Evolutionary conservation across 2,113 vertebrate genomes (phyloP).

Genomic region (Ameiurus melas): DNA sequence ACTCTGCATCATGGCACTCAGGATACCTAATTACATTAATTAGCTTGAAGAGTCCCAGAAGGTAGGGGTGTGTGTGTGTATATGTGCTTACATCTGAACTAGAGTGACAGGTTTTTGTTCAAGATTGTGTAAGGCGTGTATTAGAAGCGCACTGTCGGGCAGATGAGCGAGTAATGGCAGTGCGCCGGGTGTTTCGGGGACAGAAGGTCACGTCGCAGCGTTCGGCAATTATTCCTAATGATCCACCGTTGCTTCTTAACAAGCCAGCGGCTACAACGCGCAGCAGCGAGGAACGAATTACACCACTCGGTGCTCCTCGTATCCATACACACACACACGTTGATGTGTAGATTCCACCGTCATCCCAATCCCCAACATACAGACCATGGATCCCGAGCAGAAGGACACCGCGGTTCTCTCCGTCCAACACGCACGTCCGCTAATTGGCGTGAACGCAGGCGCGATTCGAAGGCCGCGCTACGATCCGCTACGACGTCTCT

Average conservation of each 20-base stretch:
- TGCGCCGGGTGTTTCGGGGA: background rate
- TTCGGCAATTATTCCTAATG: slow-evolving; percentile 52
- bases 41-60: slow-evolving; percentile 19
- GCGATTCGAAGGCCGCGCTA: slow-evolving; percentile 52
- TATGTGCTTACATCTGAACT: background rate
- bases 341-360: background rate
- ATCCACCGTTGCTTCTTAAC: slow-evolving; percentile 54
- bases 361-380: background rate
- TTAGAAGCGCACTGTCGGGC: background rate
- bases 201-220: slow-evolving; percentile 27
- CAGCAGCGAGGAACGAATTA: slow-evolving; percentile 2
- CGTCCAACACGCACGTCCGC: slow-evolving; percentile 48
- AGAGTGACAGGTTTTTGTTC: background rate
- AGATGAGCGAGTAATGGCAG: background rate
- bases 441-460: slow-evolving; percentile 59
- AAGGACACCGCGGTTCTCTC: background rate
- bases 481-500: slow-evolving; percentile 29
- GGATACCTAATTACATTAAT: slow-evolving; percentile 37
- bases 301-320: background rate
- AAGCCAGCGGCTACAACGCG: slow-evolving; percentile 41
- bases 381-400: slow-evolving; percentile 28
- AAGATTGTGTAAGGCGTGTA: background rate
- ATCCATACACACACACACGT: background rate
- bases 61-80: slow-evolving; percentile 1
- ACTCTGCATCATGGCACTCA: slow-evolving; percentile 6